phyloP scores from a whole-genome alignment of 2,113 vertebrate species.

The Periophthalmodon schlosseri region DNA sequence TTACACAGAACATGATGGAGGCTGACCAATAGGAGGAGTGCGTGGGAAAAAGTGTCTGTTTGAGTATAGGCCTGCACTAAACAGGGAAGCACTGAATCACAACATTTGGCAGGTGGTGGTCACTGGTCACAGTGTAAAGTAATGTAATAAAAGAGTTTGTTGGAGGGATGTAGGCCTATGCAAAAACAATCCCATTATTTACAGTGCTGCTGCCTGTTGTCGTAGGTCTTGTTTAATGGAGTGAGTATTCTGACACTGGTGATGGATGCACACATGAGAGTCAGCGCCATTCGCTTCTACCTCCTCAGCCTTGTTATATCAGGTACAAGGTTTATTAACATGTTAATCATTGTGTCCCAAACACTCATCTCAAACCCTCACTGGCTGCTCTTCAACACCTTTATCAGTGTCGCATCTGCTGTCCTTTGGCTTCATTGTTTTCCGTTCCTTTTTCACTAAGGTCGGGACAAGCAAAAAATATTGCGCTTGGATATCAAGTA shows the following conservation, averaged over 20 bases:
- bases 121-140: too few relatives aligned
- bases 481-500: neutral
- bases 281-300: constrained; percentile 75
- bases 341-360: neutral
- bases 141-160: neutral
- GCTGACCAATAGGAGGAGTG: too few relatives aligned
- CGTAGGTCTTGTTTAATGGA: constrained; percentile 70
- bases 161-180: neutral
- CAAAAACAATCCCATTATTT: neutral
- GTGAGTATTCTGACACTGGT: constrained; percentile 75
- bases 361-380: neutral
- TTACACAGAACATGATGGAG: too few relatives aligned
- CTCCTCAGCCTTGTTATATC: constrained; percentile 74
- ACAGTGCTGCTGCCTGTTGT: neutral
- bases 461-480: neutral
- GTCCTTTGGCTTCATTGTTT: neutral
- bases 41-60: too few relatives aligned
- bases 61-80: too few relatives aligned
- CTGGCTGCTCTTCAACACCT: neutral
- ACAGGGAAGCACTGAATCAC: too few relatives aligned
- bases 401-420: neutral
- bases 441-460: neutral
- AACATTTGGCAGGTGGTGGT: too few relatives aligned
- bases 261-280: constrained; percentile 72
- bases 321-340: constrained; percentile 42